Evolutionary conservation across 1,140 invertebrate species (phyloP).

Genomic region (Meteorus sp.): DNA sequence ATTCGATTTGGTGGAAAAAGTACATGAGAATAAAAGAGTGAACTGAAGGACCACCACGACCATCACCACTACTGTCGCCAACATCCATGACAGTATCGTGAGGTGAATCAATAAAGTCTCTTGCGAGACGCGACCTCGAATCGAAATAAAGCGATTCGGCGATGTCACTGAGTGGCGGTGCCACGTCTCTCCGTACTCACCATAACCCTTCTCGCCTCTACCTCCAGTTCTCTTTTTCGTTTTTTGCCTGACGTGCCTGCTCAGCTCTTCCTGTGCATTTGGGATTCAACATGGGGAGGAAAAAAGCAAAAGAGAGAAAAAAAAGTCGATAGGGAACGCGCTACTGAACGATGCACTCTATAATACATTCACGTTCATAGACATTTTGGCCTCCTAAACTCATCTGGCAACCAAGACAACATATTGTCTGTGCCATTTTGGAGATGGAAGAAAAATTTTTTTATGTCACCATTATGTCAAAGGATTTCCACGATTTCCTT

Average conservation of each 20-base stretch:
- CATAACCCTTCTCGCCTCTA: neutral
- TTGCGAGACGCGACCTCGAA: conserved; percentile 26
- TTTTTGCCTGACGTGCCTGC: conserved; percentile 10
- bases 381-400: too few relatives aligned
- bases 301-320: too few relatives aligned
- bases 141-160: conserved; percentile 43
- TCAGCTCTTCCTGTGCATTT: conserved; percentile 6
- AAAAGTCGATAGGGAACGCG: conserved; percentile 18
- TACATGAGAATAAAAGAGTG: conserved; percentile 11
- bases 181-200: conserved; percentile 21
- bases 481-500: too few relatives aligned
- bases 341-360: too few relatives aligned
- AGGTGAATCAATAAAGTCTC: conserved; percentile 40
- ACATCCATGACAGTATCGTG: conserved; percentile 31
- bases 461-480: too few relatives aligned
- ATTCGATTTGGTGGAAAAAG: conserved; percentile 15
- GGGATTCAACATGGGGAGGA: conserved; percentile 4
- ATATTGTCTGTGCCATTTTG: too few relatives aligned
- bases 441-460: too few relatives aligned
- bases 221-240: too few relatives aligned
- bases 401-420: too few relatives aligned
- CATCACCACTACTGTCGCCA: too few relatives aligned
- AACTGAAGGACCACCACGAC: too few relatives aligned
- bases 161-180: conserved; percentile 42
- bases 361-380: too few relatives aligned